A percentile compares a stretch with the other conserved stretches of the same genome.
Conservation (phyloP, 37 sponge, comb jelly and placozoan species). For the Dysidea cf. avara region DNA sequence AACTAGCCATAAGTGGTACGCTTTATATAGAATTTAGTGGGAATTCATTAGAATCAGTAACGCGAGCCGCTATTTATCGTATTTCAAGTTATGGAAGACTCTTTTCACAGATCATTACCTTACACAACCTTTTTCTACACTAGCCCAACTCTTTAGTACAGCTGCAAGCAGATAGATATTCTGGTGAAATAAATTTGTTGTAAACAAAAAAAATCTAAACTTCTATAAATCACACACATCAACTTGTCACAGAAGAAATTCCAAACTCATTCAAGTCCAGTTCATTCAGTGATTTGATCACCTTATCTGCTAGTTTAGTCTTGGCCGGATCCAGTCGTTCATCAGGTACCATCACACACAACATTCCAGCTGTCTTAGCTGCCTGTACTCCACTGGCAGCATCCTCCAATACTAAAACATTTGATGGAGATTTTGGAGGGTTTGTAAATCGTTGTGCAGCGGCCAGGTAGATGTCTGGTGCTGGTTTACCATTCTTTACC, state of each 20-base stretch:
- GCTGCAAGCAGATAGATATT: no score
- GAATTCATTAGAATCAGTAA: no score
- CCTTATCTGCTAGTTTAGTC: constrained; percentile 63
- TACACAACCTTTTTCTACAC: no score
- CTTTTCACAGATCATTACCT: no score
- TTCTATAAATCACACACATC: no score
- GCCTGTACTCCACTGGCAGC: constrained; percentile 92
- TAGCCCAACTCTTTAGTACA: no score
- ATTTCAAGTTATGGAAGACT: no score
- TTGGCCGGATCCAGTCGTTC: constrained; percentile 58
- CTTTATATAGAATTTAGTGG: no score
- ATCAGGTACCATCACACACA: constrained; percentile 83
- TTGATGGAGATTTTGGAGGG: constrained; percentile 58
- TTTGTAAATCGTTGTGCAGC: constrained; percentile 64
- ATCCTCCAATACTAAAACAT: constrained; percentile 96
- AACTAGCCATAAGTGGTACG: background rate
- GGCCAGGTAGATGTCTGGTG: constrained; percentile 86
- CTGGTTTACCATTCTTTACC: constrained; percentile 91
- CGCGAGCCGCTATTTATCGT: no score
- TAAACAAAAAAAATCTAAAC: no score
- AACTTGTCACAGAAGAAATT: constrained; percentile 40
- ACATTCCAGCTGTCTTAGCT: constrained; percentile 89
- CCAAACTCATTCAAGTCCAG: constrained; percentile 71
- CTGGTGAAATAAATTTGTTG: no score
- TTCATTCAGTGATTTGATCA: constrained; percentile 69